Conservation (phyloP, 2,797 vertebrate genomes). For the Dipus sagitta region DNA sequence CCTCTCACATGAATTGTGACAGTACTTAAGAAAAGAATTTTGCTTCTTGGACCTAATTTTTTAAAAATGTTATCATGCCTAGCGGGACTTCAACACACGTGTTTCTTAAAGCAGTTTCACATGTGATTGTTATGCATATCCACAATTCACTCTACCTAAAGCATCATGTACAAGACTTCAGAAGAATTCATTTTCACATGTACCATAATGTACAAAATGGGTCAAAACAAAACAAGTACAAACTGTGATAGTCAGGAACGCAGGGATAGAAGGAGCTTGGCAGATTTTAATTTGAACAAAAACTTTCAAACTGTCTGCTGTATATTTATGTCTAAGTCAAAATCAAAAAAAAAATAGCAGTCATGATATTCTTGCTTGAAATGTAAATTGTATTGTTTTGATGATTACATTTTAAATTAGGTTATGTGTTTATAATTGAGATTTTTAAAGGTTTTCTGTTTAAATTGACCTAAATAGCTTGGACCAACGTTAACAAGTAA, state of each 20-base stretch:
- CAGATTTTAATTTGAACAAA: neutral
- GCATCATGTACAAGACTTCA: neutral
- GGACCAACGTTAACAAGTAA: neutral
- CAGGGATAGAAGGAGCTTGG: neutral
- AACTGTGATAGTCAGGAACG: neutral
- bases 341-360: neutral
- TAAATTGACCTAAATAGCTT: conserved; percentile 29
- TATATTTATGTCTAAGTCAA: conserved; percentile 35
- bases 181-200: neutral
- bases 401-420: conserved; percentile 22
- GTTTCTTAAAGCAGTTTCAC: conserved; percentile 33
- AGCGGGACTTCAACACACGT: neutral
- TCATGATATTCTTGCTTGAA: conserved; percentile 36
- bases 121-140: neutral
- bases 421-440: neutral
- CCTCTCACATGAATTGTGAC: neutral
- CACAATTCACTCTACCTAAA: neutral
- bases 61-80: neutral
- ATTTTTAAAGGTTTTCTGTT: conserved; percentile 11
- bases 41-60: conserved; percentile 22
- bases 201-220: neutral
- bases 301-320: neutral
- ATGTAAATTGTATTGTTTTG: neutral
- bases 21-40: neutral
- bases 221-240: neutral